Evolutionary conservation across 2,113 vertebrate genomes (phyloP).

Genomic region (Hystrix brachyura): DNA sequence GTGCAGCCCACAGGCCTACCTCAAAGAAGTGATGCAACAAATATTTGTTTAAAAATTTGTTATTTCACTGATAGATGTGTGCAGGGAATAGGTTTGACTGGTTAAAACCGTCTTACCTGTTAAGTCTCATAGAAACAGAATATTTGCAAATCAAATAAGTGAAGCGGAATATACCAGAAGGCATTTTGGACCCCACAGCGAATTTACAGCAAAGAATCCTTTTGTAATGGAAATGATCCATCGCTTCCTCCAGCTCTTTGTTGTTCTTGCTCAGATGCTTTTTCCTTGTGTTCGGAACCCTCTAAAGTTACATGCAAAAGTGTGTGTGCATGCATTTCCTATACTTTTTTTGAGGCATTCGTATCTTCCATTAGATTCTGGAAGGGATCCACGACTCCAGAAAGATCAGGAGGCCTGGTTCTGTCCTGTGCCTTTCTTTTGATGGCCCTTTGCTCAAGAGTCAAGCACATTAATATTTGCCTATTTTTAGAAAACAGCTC

Average conservation of each 20-base stretch:
- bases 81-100: constrained; percentile 49
- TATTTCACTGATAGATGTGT: constrained; percentile 38
- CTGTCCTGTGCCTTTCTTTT: not conserved
- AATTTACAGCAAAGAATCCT: constrained; percentile 63
- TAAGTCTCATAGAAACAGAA: constrained; percentile 55
- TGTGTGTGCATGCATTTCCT: not conserved
- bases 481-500: constrained; percentile 60
- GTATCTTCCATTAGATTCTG: constrained; percentile 47
- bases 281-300: constrained; percentile 18
- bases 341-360: not conserved
- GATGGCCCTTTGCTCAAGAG: constrained; percentile 17
- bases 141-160: constrained; percentile 74
- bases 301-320: constrained; percentile 36
- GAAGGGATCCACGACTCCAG: not conserved
- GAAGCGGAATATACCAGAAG: constrained; percentile 30
- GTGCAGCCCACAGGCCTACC: not conserved
- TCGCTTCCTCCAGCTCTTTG: not conserved
- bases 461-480: not conserved
- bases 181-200: constrained; percentile 49
- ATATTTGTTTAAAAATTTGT: constrained; percentile 35
- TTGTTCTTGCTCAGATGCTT: constrained; percentile 46
- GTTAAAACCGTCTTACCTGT: constrained; percentile 65
- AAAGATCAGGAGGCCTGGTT: not conserved
- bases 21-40: not conserved
- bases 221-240: constrained; percentile 76